Evolutionary conservation across 2,113 vertebrate genomes (phyloP), one percentile per base, ranked within the genome.

Genomic region (Misgurnus mizolepis): DNA sequence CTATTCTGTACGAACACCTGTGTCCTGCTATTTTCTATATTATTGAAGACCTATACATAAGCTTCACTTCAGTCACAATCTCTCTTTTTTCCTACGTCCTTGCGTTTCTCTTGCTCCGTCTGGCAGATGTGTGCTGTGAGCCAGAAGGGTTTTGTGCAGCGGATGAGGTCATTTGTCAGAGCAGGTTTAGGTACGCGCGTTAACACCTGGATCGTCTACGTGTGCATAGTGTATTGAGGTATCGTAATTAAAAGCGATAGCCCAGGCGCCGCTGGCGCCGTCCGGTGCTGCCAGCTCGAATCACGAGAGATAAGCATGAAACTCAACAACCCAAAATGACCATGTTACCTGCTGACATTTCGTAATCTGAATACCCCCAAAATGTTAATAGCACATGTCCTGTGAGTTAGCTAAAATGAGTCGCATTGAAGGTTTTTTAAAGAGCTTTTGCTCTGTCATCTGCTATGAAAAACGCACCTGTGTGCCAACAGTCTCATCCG

Each of bases 191-290:
- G 53, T 40, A 39, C 49, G 12, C 39, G 66, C 6, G 18, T 50
- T 73, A 80, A 74, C 79, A 78, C 70, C 73, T 79, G 80, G 61
- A 72, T 84, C 49, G 47, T 84, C 67, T 79, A 61, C 41, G 65
- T 77, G 62, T 56, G 56, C 41, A 1, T 56, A 62, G 64, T 40
- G 14, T 67, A 80, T 83, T 86, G 69, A 84, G 75, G 61, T 71
- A 71, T 78, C 18, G 61, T 67, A 77, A 84, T 81, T 83, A 78
- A 83, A 78, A 77, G 77, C 47, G 67, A 60, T 73, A 83, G 71
- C 53, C 71, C 27, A 77, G 47, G 43, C 43, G 39, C 50, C 45
- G 66, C 53, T 34, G 39, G 78, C 14, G 15, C 9, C 39, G 62
- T 6, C 22, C 7, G 0, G n/a, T 60, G 66, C 67, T 45, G 50